Evolutionary conservation across 2,888 invertebrate species (phyloP), one percentile per base, ranked within the genome.

Genomic region (Drosophila colorata): DNA sequence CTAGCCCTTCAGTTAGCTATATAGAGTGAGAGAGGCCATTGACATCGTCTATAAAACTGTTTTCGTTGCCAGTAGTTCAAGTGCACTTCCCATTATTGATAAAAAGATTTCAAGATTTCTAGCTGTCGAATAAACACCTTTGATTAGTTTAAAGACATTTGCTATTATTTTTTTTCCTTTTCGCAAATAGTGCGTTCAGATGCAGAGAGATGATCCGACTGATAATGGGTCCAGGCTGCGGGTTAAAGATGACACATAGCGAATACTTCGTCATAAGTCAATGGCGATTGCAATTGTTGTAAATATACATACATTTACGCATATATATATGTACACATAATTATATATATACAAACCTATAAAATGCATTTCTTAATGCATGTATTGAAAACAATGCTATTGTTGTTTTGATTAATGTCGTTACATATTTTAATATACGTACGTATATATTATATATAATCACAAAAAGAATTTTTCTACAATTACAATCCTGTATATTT

Each of bases 361-460:
- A n/a, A 16, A 44, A 28, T 28, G 13, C 25, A 35, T 47, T 28
- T 53, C 44, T 56, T 46, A 4, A 48, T 43, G 37, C 4, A 4
- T 46, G 38, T 53, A 18, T 52, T 61, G 31, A 35, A 58, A 72
- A 83, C 85, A 84, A 87, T 84, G 82, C 85, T 85, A 78, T 85
- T 84, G 78, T 84, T 85, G 68, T 69, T 77, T 69, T 63, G 56
- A 71, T 74, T 65, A 58, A 68, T 56, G 56, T 48, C 55, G 13
- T 52, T 55, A 37, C 58, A 58, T 53, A 49, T 33, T 46, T n/a
- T 1, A 14, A 25, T 2, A 16, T 11, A 41, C 5, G 1, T 43
- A 53, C 48, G 38, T 57, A 56, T 49, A 43, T 55, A 57, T 63
- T 60, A 18, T 38, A 33, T 53, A 49, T 66, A 37, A 25, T 28